Evolutionary conservation across 2,113 vertebrate genomes (phyloP).

Genomic region (Nycticryphes semicollaris): DNA sequence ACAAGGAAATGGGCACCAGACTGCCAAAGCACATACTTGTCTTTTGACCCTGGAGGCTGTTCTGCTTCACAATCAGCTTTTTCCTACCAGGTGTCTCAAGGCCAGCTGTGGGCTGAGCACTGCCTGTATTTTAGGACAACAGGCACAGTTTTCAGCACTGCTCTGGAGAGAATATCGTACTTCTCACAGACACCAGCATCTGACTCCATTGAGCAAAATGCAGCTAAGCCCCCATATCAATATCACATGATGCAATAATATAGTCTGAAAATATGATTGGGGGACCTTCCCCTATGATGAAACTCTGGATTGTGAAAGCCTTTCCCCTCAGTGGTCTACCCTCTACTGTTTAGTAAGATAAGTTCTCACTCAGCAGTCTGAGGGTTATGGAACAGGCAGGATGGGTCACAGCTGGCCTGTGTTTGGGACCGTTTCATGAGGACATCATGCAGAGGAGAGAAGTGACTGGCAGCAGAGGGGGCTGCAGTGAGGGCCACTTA

Average conservation of each 20-base stretch:
- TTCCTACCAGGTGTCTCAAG: background rate
- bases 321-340: accelerated
- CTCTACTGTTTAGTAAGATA: background rate
- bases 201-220: background rate
- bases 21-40: background rate
- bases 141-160: background rate
- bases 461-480: background rate
- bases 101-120: background rate
- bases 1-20: accelerated
- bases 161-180: accelerated
- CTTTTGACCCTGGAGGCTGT: background rate
- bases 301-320: background rate
- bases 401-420: background rate
- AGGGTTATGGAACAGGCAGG: background rate
- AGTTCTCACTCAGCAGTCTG: background rate
- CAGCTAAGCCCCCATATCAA: background rate
- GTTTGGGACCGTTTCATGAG: accelerated
- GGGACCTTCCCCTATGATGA: background rate
- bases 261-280: background rate
- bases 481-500: background rate
- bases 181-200: background rate
- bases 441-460: background rate
- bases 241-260: background rate
- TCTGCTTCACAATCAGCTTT: background rate
- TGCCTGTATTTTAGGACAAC: background rate